Conservation (phyloP, 2,113 vertebrate genomes). For the Osmerus eperlanus region DNA sequence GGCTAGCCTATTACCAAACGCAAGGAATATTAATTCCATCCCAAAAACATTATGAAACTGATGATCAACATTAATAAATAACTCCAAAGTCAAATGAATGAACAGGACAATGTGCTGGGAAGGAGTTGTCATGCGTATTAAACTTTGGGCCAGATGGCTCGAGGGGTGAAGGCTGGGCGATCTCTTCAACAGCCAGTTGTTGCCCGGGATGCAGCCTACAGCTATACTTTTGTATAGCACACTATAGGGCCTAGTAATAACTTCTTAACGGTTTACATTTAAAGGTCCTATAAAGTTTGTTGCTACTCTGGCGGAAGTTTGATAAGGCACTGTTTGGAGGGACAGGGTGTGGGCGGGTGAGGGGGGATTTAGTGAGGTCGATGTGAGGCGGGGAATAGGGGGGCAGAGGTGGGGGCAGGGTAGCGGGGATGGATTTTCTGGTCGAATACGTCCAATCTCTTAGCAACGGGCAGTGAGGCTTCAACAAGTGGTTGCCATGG, state of each 20-base stretch:
- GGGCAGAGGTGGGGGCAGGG: conserved; percentile 7
- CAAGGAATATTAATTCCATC: conserved; percentile 1
- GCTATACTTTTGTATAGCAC: no score
- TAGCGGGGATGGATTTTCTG: conserved; percentile 69
- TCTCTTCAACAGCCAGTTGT: no score
- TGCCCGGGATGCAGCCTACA: no score
- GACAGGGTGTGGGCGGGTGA: neutral
- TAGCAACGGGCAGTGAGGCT: conserved; percentile 76
- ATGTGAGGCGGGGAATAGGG: neutral
- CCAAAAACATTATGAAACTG: neutral
- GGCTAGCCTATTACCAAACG: neutral
- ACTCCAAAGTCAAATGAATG: no score
- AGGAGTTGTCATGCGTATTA: no score
- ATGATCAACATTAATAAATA: neutral
- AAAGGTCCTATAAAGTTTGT: conserved; percentile 6
- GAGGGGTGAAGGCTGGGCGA: no score
- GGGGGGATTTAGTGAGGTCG: conserved; percentile 18
- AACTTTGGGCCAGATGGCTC: no score
- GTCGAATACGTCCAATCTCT: conserved; percentile 66
- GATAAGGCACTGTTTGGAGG: neutral
- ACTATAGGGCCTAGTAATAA: neutral
- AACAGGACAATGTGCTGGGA: no score
- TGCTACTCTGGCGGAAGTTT: conserved; percentile 16
- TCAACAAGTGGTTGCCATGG: conserved; percentile 77
- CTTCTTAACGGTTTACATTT: neutral